These are phyloP conservation scores for Drosophila bocqueti DNA, from an alignment of 1,140 invertebrate species.

Conservation along the genomic window DNA sequence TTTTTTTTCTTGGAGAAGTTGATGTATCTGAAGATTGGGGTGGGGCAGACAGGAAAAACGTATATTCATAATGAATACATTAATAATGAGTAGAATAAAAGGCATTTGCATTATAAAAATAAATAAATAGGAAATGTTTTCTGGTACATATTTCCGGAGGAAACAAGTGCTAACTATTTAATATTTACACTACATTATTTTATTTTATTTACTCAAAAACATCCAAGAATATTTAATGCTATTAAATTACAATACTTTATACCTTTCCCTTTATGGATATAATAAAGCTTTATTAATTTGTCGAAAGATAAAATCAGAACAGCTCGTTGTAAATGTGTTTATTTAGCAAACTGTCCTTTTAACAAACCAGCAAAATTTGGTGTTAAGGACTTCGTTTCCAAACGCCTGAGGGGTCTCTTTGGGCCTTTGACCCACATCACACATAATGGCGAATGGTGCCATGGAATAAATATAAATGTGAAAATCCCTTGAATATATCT, in stretches of 20 bases:
- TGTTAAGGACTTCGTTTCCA: background rate
- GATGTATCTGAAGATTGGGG: constrained; percentile 28
- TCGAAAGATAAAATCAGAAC: background rate
- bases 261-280: background rate
- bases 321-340: background rate
- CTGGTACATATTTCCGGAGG: background rate
- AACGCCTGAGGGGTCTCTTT: background rate
- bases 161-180: background rate
- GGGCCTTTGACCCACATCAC: constrained; percentile 4
- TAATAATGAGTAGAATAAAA: background rate
- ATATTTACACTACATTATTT: background rate
- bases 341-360: background rate
- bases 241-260: background rate
- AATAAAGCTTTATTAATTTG: constrained; percentile 1
- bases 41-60: background rate
- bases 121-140: background rate
- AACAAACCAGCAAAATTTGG: background rate
- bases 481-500: constrained; percentile 6
- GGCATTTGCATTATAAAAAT: background rate
- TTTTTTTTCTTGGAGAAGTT: constrained; percentile 12
- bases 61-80: background rate
- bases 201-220: background rate
- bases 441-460: background rate
- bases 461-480: constrained; percentile 9
- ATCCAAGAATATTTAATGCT: background rate